A percentile compares a stretch with the other conserved stretches of the same genome.
These are phyloP conservation scores for Scophthalmus maximus DNA, from an alignment of 2,113 vertebrate species.

Conservation along the genomic window DNA sequence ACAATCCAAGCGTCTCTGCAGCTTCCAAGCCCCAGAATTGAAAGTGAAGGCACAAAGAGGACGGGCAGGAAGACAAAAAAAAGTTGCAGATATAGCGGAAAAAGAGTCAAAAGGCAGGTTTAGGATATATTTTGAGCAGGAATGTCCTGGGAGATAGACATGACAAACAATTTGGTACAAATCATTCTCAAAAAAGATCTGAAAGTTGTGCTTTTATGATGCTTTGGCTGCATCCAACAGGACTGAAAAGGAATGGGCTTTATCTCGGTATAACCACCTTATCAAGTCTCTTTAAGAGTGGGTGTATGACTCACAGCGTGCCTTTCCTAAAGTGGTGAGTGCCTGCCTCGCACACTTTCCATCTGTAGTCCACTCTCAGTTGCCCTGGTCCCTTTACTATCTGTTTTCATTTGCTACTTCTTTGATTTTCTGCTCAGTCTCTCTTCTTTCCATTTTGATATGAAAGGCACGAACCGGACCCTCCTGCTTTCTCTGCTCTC, in stretches of 20 bases:
- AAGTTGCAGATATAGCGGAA: constrained; percentile 5
- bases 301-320: constrained; percentile 72
- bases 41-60: constrained; percentile 73
- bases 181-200: background rate
- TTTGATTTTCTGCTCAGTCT: background rate
- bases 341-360: constrained; percentile 57
- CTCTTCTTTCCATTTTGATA: constrained; percentile 5
- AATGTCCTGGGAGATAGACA: constrained; percentile 7
- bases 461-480: constrained; percentile 81
- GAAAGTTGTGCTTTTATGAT: background rate
- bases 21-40: constrained; percentile 66
- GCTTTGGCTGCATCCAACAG: constrained; percentile 10
- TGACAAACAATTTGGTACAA: constrained; percentile 1
- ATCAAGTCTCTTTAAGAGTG: constrained; percentile 69
- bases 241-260: constrained; percentile 39
- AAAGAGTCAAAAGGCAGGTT: constrained; percentile 44
- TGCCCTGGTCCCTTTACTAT: constrained; percentile 11
- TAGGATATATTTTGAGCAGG: constrained; percentile 2
- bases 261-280: constrained; percentile 69
- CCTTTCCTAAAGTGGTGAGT: constrained; percentile 84
- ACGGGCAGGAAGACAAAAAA: constrained; percentile 21
- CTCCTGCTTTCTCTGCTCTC: constrained; percentile 79
- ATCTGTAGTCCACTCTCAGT: constrained; percentile 45
- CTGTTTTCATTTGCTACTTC: background rate
- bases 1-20: constrained; percentile 78